Conservation (phyloP, 2,797 vertebrate species). For the Eleutherodactylus coqui region DNA sequence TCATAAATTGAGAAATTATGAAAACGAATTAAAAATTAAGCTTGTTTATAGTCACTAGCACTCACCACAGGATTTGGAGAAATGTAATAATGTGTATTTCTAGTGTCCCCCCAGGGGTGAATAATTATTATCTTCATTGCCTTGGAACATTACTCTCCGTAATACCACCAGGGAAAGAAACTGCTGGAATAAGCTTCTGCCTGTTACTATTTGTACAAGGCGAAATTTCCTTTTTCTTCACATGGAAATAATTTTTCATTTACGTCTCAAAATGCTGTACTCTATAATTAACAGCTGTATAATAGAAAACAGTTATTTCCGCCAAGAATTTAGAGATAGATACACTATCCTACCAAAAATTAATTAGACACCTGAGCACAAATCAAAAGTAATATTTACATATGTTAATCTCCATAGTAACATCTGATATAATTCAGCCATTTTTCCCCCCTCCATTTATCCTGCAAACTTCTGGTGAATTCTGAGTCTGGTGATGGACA, state of each 20-base stretch:
- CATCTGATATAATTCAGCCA: too few relatives aligned
- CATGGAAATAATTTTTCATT: background rate
- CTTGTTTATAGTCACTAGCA: background rate
- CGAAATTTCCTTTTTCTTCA: background rate
- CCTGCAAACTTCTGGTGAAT: too few relatives aligned
- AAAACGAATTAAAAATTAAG: background rate
- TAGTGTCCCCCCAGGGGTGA: background rate
- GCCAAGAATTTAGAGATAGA: too few relatives aligned
- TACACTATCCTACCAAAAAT: too few relatives aligned
- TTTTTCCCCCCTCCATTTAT: too few relatives aligned
- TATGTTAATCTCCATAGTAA: too few relatives aligned
- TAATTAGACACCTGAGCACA: too few relatives aligned
- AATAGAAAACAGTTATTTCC: too few relatives aligned
- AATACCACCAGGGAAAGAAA: background rate
- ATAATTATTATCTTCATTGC: background rate
- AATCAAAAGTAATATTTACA: too few relatives aligned
- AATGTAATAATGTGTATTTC: background rate
- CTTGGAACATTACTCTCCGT: background rate
- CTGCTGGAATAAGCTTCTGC: background rate
- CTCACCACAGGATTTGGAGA: background rate
- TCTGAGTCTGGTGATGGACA: too few relatives aligned
- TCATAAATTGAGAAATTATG: background rate
- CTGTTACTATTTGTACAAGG: background rate
- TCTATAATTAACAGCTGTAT: background rate
- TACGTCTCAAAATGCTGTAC: too few relatives aligned